Percentiles rank a stretch among this genome's conserved stretches.
These are phyloP conservation scores for Ischnus inquisitorius DNA, from an alignment of 2,888 invertebrate species.

Conservation along the genomic window DNA sequence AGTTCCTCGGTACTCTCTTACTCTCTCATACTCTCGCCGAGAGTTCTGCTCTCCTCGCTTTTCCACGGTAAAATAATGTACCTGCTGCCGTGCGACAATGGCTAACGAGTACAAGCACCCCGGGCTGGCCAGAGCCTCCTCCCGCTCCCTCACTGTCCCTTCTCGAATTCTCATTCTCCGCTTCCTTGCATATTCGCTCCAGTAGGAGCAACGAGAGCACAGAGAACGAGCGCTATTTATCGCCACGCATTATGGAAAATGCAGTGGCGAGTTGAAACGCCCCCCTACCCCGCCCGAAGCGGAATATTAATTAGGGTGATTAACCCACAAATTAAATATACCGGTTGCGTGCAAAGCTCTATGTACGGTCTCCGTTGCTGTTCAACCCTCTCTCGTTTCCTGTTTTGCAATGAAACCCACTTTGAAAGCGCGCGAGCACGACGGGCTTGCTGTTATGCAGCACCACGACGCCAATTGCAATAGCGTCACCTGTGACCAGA, in stretches of 20 bases:
- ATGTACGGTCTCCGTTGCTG: constrained; percentile 37
- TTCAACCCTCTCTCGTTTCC: constrained; percentile 46
- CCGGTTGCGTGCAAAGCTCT: constrained; percentile 65
- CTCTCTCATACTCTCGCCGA: neutral
- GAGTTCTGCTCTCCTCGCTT: constrained; percentile 53
- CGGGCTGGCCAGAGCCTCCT: constrained; percentile 1
- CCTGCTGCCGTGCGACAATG: constrained; percentile 71
- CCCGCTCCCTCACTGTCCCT: constrained; percentile 23
- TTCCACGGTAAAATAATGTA: constrained; percentile 69
- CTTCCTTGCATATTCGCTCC: constrained; percentile 55
- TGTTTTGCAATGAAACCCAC: constrained; percentile 53
- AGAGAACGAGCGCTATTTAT: constrained; percentile 74
- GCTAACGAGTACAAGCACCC: constrained; percentile 73
- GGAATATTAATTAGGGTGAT: constrained; percentile 81
- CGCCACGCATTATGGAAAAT: constrained; percentile 78
- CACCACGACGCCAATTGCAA: constrained; percentile 45
- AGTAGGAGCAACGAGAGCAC: constrained; percentile 30
- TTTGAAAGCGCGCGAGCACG: constrained; percentile 57
- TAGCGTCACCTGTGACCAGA: constrained; percentile 59
- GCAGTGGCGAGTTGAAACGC: constrained; percentile 68
- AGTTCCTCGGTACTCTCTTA: constrained; percentile 32
- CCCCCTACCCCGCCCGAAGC: constrained; percentile 64
- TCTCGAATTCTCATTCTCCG: constrained; percentile 57
- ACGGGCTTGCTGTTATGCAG: constrained; percentile 40
- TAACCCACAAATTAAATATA: constrained; percentile 82